phyloP scores from a whole-genome alignment of 2,113 vertebrate genomes.

The Ciconia stormi region DNA sequence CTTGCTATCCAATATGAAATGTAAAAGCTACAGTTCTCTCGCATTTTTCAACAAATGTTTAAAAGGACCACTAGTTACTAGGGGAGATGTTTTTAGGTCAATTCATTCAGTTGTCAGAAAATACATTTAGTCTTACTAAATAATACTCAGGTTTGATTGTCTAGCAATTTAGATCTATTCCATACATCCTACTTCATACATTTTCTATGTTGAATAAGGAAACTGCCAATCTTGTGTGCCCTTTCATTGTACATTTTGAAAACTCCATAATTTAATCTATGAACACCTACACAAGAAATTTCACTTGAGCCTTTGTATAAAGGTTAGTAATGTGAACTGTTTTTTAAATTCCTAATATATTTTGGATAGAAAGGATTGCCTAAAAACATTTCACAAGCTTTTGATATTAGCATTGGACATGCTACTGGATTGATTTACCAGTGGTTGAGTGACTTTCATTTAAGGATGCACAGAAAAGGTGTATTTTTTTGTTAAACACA shows the following conservation, averaged over 20 bases:
- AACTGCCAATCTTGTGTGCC: slow-evolving; percentile 75
- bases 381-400: slow-evolving; percentile 74
- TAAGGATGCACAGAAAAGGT: slow-evolving; percentile 38
- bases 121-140: slow-evolving; percentile 63
- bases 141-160: slow-evolving; percentile 78
- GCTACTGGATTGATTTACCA: slow-evolving; percentile 31
- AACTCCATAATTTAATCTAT: slow-evolving; percentile 59
- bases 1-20: slow-evolving; percentile 57
- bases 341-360: slow-evolving; percentile 64
- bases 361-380: slow-evolving; percentile 72
- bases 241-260: slow-evolving; percentile 67
- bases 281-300: slow-evolving; percentile 52
- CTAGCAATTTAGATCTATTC: slow-evolving; percentile 67
- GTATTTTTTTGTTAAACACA: neutral
- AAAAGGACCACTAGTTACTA: slow-evolving; percentile 75
- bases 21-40: slow-evolving; percentile 50
- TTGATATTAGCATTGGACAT: slow-evolving; percentile 28
- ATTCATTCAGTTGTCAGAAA: slow-evolving; percentile 69
- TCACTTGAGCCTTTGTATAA: slow-evolving; percentile 70
- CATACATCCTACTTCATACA: slow-evolving; percentile 71
- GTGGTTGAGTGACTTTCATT: slow-evolving; percentile 58
- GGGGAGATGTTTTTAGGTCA: slow-evolving; percentile 75
- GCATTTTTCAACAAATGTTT: slow-evolving; percentile 71
- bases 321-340: slow-evolving; percentile 65
- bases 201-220: slow-evolving; percentile 72